These are phyloP conservation scores for Nebria brevicollis DNA, from an alignment of 2,888 invertebrate genomes.

Conservation along the genomic window DNA sequence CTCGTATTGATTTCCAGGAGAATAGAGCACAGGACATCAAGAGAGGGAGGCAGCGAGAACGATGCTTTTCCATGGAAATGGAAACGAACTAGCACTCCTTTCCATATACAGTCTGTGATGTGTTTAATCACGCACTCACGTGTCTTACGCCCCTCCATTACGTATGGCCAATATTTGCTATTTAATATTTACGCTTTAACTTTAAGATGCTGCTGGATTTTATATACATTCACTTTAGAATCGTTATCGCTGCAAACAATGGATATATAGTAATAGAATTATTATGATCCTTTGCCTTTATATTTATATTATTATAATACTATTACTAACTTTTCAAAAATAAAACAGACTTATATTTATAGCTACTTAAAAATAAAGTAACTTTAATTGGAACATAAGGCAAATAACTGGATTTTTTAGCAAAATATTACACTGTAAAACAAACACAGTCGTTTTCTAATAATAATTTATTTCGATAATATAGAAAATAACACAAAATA, in stretches of 20 bases:
- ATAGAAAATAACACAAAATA: slow-evolving; percentile 31
- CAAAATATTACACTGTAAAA: too few species aligned
- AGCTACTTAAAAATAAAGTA: too few species aligned
- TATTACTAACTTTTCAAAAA: too few species aligned
- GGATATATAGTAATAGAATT: too few species aligned
- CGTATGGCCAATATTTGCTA: neutral
- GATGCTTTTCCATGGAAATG: neutral
- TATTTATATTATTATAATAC: too few species aligned
- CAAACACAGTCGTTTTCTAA: neutral
- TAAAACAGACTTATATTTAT: too few species aligned
- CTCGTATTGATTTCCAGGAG: slow-evolving; percentile 1
- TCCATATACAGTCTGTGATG: neutral
- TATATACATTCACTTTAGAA: too few species aligned
- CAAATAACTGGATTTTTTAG: too few species aligned
- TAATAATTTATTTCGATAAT: neutral
- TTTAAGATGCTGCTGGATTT: too few species aligned
- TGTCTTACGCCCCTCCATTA: neutral
- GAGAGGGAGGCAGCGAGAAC: neutral
- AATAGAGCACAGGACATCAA: neutral
- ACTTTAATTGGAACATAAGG: too few species aligned
- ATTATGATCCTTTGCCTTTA: too few species aligned
- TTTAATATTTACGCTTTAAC: neutral
- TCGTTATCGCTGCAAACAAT: too few species aligned
- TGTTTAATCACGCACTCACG: neutral
- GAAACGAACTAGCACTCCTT: neutral